Base-by-base conservation (phyloP, 2,797 vertebrate species). In the Xenentodon cancila region DNA sequence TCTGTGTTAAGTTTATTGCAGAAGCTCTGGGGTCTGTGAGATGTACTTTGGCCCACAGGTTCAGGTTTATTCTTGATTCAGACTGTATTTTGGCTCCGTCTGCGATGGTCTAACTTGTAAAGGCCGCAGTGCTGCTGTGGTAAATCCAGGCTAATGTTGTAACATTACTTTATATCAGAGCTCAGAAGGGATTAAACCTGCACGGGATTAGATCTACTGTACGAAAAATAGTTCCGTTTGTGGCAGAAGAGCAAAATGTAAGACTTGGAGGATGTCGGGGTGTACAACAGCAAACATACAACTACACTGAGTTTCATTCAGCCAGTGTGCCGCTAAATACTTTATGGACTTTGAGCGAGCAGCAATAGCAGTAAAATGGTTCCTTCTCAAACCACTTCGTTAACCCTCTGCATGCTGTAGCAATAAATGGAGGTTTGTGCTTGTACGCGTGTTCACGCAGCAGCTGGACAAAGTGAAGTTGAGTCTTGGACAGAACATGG, bases 261-360 rank as follows among this genome's bases (percentile, higher is more conserved):
- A 55, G 74, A 57, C 27, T 27, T 25, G 40, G 20, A 52, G 2
- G 21, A 54, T 59, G 47, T 68, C 0, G 44, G 32, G 12, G 11
- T 48, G 40, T 60, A 43, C 8, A 32, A 12, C 32, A 37, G 30
- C 32, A 63, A 54, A 16, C 16, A 22, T 21, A 20, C 42, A 43
- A 52, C 52, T 46, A 49, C 37, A 20, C 21, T 60, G 30, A 45
- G 45, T 63, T 68, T 64, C 19, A 65, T 62, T 12, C 52, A 44
- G 57, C 45, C 21, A 4, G 3, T 44, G 45, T 59, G 64, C 65
- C 46, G 48, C 50, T 88, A 59, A 85, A 84, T 84, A 75, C 65
- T 88, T 88, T 5, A 85, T 81, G 49, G 55, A 68, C 64, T 64
- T 53, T 71, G 48, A 56, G 16, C 61, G 48, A 56, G 16, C 61